Percentiles rank a stretch among this genome's conserved stretches.
Conservation (phyloP, 2,113 vertebrate genomes). For the Eudorcas thomsonii region DNA sequence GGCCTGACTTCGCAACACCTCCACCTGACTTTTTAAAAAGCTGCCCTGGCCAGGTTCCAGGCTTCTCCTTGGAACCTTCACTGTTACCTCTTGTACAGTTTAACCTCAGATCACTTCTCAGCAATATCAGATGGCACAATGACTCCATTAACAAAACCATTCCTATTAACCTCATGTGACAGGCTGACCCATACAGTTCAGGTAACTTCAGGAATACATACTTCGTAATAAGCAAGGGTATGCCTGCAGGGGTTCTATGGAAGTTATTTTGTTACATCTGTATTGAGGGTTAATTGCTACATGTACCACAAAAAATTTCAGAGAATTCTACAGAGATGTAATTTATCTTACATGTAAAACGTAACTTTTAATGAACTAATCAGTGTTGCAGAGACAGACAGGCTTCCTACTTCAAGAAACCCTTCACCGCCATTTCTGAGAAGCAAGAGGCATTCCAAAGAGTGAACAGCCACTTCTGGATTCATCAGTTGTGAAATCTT, state of each 20-base stretch:
- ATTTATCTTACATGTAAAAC: background rate
- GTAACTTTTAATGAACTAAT: background rate
- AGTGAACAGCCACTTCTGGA: fast-evolving
- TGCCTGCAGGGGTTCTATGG: background rate
- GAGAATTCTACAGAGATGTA: background rate
- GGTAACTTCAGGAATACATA: background rate
- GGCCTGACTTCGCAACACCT: background rate
- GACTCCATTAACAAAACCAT: background rate
- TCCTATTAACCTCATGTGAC: background rate
- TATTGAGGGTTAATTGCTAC: background rate
- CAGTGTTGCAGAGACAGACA: background rate
- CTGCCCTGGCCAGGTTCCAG: background rate
- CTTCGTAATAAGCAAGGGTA: background rate
- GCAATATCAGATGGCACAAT: background rate
- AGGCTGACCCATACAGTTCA: fast-evolving
- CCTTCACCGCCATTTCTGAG: background rate
- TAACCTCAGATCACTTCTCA: background rate
- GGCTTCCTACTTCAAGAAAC: background rate
- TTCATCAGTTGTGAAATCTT: background rate
- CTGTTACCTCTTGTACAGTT: background rate
- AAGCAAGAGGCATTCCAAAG: background rate
- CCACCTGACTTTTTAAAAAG: background rate
- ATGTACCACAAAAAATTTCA: background rate
- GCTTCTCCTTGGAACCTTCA: background rate
- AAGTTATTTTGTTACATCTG: too few relatives aligned